Base-by-base conservation (phyloP, 2,113 vertebrate species). In the Leiothrix lutea region DNA sequence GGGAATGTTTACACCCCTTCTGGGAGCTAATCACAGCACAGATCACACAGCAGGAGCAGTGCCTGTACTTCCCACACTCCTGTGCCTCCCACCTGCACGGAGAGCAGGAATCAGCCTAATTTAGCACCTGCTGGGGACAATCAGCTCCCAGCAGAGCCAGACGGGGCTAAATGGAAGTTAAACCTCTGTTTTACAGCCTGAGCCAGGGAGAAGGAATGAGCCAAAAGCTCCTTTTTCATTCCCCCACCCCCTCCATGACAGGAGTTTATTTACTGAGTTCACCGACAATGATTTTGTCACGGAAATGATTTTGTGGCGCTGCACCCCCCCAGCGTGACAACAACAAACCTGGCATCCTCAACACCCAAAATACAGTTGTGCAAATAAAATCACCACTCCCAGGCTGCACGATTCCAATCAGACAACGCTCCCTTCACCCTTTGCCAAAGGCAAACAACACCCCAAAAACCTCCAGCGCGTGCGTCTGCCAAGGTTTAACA, bases 301-400 rank as follows among this genome's bases (percentile, higher is more conserved):
- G 2, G 8, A 24, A 33, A 36, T 4, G 38, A 56, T n/a, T 57
- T 4, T 47, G 42, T 18, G 33, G 50, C 40, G 22, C 72, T 18
- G 78, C 81, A n/a, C 16, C 10, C 5, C 5, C 24, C 2, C 48
- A 24, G 35, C 0, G 18, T 7, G 58, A 48, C 11, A 53, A 25
- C 5, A 26, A 53, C 42, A 47, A 22, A 4, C 57, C n/a, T 0
- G 11, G 6, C 31, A 31, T 5, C 47, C 6, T 20, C 2, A 42
- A 12, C 35, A 7, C 2, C 6, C 45, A 11, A 53, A 8, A 22
- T 0, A 12, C 0, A 29, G n/a, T 1, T 21, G 72, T 44, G 36
- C 22, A 44, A 60, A 50, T 7, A 38, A 56, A 92, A 64, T 6
- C 50, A 33, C 44, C 24, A 3, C 12, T 71, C 71, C 12, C 65